Percentiles rank a stretch among this genome's conserved stretches.
phyloP scores from a whole-genome alignment of 2,797 vertebrate genomes.

The Eremophila alpestris region DNA sequence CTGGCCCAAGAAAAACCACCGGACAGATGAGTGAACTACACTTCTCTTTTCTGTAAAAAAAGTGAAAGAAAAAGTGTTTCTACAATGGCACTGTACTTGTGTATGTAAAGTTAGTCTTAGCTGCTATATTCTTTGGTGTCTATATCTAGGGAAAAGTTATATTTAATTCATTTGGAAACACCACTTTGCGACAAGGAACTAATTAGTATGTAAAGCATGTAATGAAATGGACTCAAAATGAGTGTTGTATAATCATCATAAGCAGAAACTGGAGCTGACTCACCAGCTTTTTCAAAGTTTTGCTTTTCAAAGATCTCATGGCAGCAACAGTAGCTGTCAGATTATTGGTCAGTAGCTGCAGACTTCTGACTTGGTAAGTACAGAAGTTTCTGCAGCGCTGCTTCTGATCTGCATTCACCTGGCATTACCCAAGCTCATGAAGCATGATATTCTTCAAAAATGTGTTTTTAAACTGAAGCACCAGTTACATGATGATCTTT shows the following conservation, averaged over 20 bases:
- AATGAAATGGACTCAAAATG: not conserved
- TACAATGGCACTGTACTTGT: not conserved
- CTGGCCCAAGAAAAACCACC: not conserved
- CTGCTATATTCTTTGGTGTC: not conserved
- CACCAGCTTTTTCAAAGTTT: not conserved
- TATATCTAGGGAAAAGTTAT: not conserved
- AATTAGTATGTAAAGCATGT: not conserved
- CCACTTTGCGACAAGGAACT: not conserved
- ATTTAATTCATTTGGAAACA: not conserved
- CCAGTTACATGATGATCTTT: not conserved
- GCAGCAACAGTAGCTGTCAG: not conserved
- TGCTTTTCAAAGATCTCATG: not conserved
- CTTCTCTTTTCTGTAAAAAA: not conserved
- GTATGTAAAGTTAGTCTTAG: not conserved
- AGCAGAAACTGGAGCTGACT: not conserved
- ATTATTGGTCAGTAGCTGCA: not conserved
- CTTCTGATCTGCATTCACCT: not conserved
- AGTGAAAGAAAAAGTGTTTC: rapidly evolving
- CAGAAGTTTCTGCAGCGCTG: not conserved
- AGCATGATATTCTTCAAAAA: not conserved
- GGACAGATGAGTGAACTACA: not conserved
- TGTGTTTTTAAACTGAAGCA: not conserved
- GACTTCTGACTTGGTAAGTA: not conserved
- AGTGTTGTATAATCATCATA: not conserved
- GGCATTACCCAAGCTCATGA: not conserved